These are phyloP conservation scores for Leucophora obtusa DNA, from an alignment of 2,888 invertebrate species.

Conservation along the genomic window DNA sequence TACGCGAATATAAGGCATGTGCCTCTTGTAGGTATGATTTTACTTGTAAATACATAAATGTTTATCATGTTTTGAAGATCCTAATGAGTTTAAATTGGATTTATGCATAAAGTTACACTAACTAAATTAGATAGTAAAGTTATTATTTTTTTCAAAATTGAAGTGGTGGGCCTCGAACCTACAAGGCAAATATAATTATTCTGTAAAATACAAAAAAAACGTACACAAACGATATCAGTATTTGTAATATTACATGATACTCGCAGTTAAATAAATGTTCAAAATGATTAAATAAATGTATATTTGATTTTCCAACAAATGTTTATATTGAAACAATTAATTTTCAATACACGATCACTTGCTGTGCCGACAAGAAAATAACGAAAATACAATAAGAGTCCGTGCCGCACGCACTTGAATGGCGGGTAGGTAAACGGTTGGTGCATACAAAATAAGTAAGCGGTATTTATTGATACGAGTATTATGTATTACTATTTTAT, in stretches of 20 bases:
- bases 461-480: constrained; percentile 34
- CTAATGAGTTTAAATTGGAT: too few relatives aligned
- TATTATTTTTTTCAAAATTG: too few relatives aligned
- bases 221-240: too few relatives aligned
- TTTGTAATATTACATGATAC: too few relatives aligned
- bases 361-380: constrained; percentile 55
- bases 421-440: constrained; percentile 17
- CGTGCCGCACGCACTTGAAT: constrained; percentile 60
- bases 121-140: too few relatives aligned
- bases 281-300: background rate
- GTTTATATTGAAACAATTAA: constrained; percentile 57
- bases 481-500: constrained; percentile 41
- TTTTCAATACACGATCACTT: constrained; percentile 63
- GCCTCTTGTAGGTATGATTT: too few relatives aligned
- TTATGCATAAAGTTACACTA: too few relatives aligned
- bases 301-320: constrained; percentile 48
- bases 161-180: too few relatives aligned
- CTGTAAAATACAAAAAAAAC: background rate
- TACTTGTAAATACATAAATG: too few relatives aligned
- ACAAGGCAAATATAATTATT: too few relatives aligned
- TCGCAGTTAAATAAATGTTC: constrained; percentile 13
- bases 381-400: constrained; percentile 18
- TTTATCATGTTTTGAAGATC: too few relatives aligned
- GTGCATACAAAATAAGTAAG: constrained; percentile 41
- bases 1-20: too few relatives aligned